These are phyloP conservation scores for Listronotus bonariensis DNA, from an alignment of 1,140 invertebrate genomes.

Conservation along the genomic window DNA sequence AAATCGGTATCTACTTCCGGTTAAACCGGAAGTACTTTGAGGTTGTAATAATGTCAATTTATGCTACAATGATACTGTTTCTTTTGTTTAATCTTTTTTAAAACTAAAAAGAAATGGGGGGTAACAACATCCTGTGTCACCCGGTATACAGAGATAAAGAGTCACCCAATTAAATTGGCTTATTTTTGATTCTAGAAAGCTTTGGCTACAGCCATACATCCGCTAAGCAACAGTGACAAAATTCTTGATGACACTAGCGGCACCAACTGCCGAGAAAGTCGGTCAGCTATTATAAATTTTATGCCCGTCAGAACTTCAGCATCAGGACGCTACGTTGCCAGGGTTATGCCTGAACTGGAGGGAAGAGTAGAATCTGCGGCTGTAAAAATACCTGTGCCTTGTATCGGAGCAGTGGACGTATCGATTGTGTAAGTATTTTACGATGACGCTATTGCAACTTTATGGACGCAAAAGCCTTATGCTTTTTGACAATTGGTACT, in stretches of 20 bases:
- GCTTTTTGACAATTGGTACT: no score
- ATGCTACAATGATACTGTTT: no score
- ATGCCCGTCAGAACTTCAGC: constrained; percentile 92
- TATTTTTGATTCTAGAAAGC: constrained; percentile 33
- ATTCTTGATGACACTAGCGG: constrained; percentile 79
- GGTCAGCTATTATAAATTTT: constrained; percentile 94
- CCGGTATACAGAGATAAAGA: no score
- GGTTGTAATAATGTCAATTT: no score
- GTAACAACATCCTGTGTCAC: no score
- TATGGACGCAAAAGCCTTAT: no score
- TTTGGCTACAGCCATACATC: constrained; percentile 27
- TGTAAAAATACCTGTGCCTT: constrained; percentile 78
- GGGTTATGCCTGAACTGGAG: constrained; percentile 93
- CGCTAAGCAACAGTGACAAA: constrained; percentile 27
- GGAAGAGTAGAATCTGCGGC: constrained; percentile 96
- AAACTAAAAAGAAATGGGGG: no score
- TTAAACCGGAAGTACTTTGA: no score
- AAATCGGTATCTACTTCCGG: no score
- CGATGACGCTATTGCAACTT: no score
- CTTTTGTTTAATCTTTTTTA: no score
- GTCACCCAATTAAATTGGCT: no score
- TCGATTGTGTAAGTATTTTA: constrained; percentile 68
- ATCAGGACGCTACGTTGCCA: constrained; percentile 96
- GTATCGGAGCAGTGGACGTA: constrained; percentile 97
- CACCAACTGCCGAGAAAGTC: constrained; percentile 95